Base-by-base conservation (phyloP, 1,140 invertebrate species). In the Megathymus violae region DNA sequence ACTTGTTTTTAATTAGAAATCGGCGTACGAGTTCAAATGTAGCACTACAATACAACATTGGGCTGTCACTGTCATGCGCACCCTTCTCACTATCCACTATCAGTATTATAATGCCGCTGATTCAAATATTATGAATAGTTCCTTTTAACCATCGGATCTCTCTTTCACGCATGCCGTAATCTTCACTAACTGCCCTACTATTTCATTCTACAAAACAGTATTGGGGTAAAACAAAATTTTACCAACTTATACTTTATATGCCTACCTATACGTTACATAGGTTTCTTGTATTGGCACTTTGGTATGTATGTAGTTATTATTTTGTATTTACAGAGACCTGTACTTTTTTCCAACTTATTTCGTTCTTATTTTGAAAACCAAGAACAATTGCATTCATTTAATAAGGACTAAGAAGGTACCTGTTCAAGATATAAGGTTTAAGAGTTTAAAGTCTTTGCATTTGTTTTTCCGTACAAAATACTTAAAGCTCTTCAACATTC, bases 121-220 rank as follows among this genome's bases (percentile, higher is more conserved):
- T 10, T 51, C 34, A 38, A 17, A 51, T 51, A 10, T 22, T 17
- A 38, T 22, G 31, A 11, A 51, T n/a, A 13, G 15, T 47, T 48
- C 9, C 9, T 14, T 36, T 19, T 7, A 6, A 13, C 15, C 48
- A 61, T 74, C 44, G 56, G 40, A 59, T 43, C 50, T 79, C 76
- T 76, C 74, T 74, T 46, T 79, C 66, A 46, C 63, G 58, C 72
- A 40, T 58, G 31, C 40, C 16, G 43, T 11, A 17, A 3, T 50
- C 11, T 43, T 50, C 25, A 47, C 58, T 36, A 15, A 7, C 14
- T 1, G 11, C n/a, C n/a, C 0, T 19, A n/a, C 4, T 4, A 17
- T 14, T 19, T 38, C 0, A 31, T 51, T 36, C 48, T 51, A 36
- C 34, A 3, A 11, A 10, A 22, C 5, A 22, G 19, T 2, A 22